Evolutionary conservation across 2,797 vertebrate species (phyloP), one percentile per base, ranked within the genome.

Genomic region (Adrianichthys oophorus): DNA sequence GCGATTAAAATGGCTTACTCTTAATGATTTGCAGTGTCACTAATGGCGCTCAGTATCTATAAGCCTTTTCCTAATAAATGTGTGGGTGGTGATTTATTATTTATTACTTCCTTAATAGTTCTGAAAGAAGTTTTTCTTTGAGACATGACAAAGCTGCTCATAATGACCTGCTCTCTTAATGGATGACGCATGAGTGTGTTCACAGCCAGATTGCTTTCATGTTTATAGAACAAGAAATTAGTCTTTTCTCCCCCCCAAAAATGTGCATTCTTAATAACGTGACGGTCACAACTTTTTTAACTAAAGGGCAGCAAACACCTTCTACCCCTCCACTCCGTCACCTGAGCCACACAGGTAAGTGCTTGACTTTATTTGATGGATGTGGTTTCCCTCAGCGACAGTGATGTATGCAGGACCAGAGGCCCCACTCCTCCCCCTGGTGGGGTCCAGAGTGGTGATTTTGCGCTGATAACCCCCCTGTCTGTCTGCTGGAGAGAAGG

Each of bases 341-440:
- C 87, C 84, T 88, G 91, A 97, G 91, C 92, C 86, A 79, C 77
- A 84, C 89, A 92, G 85, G 93, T 93, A 93, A 94, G 92, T 86
- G 84, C 68, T 71, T 80, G 82, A 83, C 73, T 92, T 86, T 90
- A 91, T 93, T 89, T 90, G 92, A 92, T 88, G 86, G 86, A 92
- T 92, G 88, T 57, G 66, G 86, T 89, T 90, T 92, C 85, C 86
- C 89, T 89, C 84, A 65, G 77, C 62, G 87, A 91, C 86, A 86
- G 75, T 85, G 82, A 90, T 91, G 88, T 84, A 83, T 74, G 67
- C 59, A 53, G 44, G 55, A 19, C 64, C 62, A 19, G 49, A 63
- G 49, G 41, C 60, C 61, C 41, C 56, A 41, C 59, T 46, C 45
- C 23, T 21, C 26, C 47, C 49, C 40, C 52, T 4, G 43, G 26